Base-by-base conservation (phyloP, 2,888 invertebrate genomes). In the Dicyrtomina minuta region DNA sequence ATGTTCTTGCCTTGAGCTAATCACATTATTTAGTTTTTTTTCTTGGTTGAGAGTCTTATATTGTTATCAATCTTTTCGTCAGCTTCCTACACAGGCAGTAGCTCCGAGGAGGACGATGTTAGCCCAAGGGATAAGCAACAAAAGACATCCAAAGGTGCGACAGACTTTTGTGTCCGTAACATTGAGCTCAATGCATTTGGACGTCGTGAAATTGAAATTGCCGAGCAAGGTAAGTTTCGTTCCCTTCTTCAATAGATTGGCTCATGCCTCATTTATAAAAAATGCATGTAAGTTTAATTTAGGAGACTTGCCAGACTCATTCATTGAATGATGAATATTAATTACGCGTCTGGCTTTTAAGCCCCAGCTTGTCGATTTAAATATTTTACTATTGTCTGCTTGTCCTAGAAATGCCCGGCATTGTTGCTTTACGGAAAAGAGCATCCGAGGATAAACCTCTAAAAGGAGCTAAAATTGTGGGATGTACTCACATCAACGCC, bases 401-500 rank as follows among this genome's bases (percentile, higher is more conserved):
- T 24, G 55, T 79, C 80, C 12, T 80, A 89, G 97, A 98, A 85
- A 98, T 98, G 97, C 96, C 96, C 0, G 97, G 97, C 0, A 93
- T 98, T 71, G 93, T 97, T 89, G 96, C 96, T 1, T 83, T 98
- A 76, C 86, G 96, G 64, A 92, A 93, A 79, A 85, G 96, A 72
- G 96, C 96, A 0, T 87, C 89, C 65, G 94, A 96, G 67, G 96
- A 97, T 80, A 96, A 95, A 79, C 97, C 97, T 0, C 82, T 98
- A 78, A 92, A 92, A 81, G 95, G 96, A 81, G 97, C 97, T 13
- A 94, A 93, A 86, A 92, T 95, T 75, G 95, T 97, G 61, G 97
- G 96, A 41, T 98, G 97, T 83, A 97, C 96, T 61, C 98, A 98
- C 84, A 96, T 98, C 80, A 98, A 96, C 83, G 97, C 97, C 51